A percentile compares a stretch with the other conserved stretches of the same genome.
Evolutionary conservation across 30 jellyfish, hydroid and myxozoan genomes (phyloP).

Genomic region (Hydra vulgaris): DNA sequence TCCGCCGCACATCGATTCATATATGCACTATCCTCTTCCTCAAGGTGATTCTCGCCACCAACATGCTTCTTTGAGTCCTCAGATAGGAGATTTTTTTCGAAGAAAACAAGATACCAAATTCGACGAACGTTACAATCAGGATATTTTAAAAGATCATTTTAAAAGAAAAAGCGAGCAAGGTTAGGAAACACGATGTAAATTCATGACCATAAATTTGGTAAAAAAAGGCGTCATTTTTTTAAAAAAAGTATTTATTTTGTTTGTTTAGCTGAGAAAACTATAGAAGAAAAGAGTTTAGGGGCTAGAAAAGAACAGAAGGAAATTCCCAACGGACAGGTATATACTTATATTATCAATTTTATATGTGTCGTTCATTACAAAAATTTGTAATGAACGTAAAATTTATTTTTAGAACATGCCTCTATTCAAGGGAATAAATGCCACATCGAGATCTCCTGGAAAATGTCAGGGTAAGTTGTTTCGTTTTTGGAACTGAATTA

Average conservation of each 20-base stretch:
- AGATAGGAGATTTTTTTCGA: constrained; percentile 68
- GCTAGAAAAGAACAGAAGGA: not conserved
- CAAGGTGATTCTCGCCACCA: constrained; percentile 51
- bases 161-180: constrained; percentile 3
- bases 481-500: no score
- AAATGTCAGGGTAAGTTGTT: not conserved
- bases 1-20: constrained; percentile 77
- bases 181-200: no score
- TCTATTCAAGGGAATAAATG: constrained; percentile 7
- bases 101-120: constrained; percentile 7
- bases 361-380: no score
- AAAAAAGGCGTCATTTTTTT: no score
- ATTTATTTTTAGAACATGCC: constrained; percentile 23
- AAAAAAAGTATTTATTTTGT: no score
- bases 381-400: not conserved
- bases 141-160: not conserved
- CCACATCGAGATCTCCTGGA: not conserved
- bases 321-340: not conserved
- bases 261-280: no score
- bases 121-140: not conserved
- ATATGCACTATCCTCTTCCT: constrained; percentile 50
- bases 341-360: no score
- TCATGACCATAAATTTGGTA: no score
- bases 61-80: constrained; percentile 61
- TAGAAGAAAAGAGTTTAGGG: not conserved